Evolutionary conservation across 1,140 invertebrate species (phyloP).

Genomic region (Mycetomoellerius zeteki): DNA sequence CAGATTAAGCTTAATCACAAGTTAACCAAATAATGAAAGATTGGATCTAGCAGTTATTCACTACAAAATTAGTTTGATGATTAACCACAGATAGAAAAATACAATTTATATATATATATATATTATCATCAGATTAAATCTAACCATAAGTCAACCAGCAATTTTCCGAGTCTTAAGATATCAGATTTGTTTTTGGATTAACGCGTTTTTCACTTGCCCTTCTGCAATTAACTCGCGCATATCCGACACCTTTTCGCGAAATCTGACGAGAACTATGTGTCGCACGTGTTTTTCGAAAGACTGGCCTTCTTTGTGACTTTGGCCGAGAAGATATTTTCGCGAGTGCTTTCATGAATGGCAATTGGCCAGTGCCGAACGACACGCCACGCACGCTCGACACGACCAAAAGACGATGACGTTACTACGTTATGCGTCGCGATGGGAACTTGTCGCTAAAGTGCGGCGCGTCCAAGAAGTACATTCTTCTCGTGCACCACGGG

Average conservation of each 20-base stretch:
- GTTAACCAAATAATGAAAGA: no score
- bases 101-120: no score
- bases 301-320: slow-evolving; percentile 71
- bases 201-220: not conserved
- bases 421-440: not conserved
- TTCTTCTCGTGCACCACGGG: slow-evolving; percentile 32
- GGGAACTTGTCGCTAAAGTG: slow-evolving; percentile 20
- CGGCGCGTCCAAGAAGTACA: not conserved
- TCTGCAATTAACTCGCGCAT: not conserved
- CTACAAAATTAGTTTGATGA: no score
- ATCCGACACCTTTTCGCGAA: slow-evolving; percentile 15
- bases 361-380: slow-evolving; percentile 70
- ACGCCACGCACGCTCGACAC: not conserved
- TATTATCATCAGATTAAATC: no score
- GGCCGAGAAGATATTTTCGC: slow-evolving; percentile 74
- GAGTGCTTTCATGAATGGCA: slow-evolving; percentile 66
- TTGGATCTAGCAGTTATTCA: no score
- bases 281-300: slow-evolving; percentile 66
- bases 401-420: slow-evolving; percentile 25
- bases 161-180: no score
- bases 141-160: no score
- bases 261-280: slow-evolving; percentile 12
- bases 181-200: not conserved
- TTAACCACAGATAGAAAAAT: no score
- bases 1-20: no score